A percentile compares a stretch with the other conserved stretches of the same genome.
Conservation (phyloP, 2,113 vertebrate genomes). For the Coracopsis vasa region DNA sequence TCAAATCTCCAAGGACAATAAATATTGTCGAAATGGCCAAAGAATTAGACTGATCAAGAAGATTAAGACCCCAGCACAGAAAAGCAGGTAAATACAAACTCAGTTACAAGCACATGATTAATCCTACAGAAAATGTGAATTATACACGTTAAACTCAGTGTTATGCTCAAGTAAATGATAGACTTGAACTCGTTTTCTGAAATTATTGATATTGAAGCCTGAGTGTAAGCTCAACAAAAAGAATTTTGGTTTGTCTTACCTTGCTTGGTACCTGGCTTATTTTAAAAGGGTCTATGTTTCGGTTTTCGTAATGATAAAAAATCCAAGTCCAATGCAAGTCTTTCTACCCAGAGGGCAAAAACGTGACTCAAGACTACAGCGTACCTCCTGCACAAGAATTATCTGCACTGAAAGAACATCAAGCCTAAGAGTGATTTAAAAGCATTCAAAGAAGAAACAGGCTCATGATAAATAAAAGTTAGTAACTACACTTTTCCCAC, state of each 20-base stretch:
- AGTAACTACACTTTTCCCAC: slow-evolving; percentile 27
- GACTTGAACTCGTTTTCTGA: background rate
- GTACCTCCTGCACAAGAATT: background rate
- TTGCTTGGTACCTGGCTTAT: slow-evolving; percentile 37
- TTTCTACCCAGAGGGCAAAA: slow-evolving; percentile 4
- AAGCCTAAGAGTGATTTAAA: background rate
- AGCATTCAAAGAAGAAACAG: slow-evolving; percentile 7
- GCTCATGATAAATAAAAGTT: slow-evolving; percentile 19
- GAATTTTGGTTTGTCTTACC: slow-evolving; percentile 32
- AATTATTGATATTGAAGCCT: background rate
- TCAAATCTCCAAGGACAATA: background rate
- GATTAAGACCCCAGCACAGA: background rate
- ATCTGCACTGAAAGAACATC: background rate
- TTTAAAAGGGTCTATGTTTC: slow-evolving; percentile 24
- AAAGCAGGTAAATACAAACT: background rate
- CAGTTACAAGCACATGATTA: background rate
- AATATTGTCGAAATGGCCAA: background rate
- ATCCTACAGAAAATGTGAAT: background rate
- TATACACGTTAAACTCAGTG: background rate
- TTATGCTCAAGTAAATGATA: background rate
- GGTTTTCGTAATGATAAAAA: slow-evolving; percentile 1
- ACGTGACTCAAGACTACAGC: background rate
- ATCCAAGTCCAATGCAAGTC: slow-evolving; percentile 16
- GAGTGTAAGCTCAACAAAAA: background rate
- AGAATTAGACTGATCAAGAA: background rate